These are phyloP conservation scores for Exaiptasia diaphana DNA, from an alignment of 64 coral and sea anemone genomes.

Conservation along the genomic window DNA sequence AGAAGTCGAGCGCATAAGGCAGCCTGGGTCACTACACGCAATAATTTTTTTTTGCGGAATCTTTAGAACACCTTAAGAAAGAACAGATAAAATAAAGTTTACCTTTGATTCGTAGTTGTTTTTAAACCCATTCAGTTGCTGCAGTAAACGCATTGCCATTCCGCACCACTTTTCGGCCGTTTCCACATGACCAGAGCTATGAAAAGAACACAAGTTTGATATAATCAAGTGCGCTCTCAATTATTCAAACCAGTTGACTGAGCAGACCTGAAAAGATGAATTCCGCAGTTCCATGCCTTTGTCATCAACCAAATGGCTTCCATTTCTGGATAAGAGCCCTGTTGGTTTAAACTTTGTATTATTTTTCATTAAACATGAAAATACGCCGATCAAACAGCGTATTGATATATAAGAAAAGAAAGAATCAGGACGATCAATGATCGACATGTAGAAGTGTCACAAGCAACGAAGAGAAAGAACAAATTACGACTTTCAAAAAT, in stretches of 20 bases:
- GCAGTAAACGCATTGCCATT: conserved; percentile 79
- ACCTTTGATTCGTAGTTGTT: conserved; percentile 89
- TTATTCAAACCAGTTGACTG: background rate
- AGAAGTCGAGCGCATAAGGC: background rate
- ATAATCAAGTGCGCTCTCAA: background rate
- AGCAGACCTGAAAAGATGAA: conserved; percentile 83
- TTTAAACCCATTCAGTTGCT: conserved; percentile 76
- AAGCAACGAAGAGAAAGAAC: too few species aligned
- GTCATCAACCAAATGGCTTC: conserved; percentile 97
- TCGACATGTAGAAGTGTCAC: too few species aligned
- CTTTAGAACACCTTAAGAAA: background rate
- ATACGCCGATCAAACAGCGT: background rate
- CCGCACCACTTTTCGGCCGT: conserved; percentile 95
- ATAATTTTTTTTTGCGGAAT: background rate
- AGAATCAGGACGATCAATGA: too few species aligned
- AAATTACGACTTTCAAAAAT: too few species aligned
- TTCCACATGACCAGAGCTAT: conserved; percentile 55
- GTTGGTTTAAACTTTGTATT: too few species aligned
- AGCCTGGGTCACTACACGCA: background rate
- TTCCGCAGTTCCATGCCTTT: conserved; percentile 97
- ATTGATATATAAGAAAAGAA: background rate
- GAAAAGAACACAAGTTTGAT: background rate
- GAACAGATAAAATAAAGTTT: background rate
- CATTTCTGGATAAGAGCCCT: conserved; percentile 86
- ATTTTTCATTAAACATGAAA: background rate